Conservation (phyloP, 2,888 invertebrate genomes). For the Agrochola lota region DNA sequence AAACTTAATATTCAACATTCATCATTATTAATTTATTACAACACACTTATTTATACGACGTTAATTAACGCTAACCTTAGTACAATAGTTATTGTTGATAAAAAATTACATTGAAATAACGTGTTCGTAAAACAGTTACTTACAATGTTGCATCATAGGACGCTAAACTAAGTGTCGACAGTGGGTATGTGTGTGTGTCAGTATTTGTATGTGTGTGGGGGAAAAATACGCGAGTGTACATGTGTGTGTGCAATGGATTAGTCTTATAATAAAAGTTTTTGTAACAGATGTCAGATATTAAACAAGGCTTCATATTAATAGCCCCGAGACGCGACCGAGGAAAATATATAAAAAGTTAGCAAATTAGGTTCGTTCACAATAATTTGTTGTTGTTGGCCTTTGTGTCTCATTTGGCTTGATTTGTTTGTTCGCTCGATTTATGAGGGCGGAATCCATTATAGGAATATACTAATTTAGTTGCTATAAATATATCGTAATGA, state of each 20-base stretch:
- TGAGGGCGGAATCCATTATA: constrained; percentile 63
- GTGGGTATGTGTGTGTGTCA: constrained; percentile 26
- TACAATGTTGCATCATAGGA: constrained; percentile 77
- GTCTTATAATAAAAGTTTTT: constrained; percentile 91
- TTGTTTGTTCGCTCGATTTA: constrained; percentile 80
- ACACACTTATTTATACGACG: constrained; percentile 18
- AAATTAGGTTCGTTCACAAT: constrained; percentile 84
- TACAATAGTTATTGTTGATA: constrained; percentile 19
- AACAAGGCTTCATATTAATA: constrained; percentile 89
- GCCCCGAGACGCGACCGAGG: constrained; percentile 84
- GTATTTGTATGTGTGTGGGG: constrained; percentile 68
- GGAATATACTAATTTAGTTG: constrained; percentile 46
- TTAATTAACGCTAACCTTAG: constrained; percentile 49
- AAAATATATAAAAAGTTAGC: constrained; percentile 89
- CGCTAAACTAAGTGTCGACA: constrained; percentile 86
- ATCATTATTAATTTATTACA: constrained; percentile 42
- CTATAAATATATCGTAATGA: neutral
- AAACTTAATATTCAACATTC: constrained; percentile 39
- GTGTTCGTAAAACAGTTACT: constrained; percentile 69
- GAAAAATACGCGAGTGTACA: constrained; percentile 71
- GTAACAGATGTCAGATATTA: constrained; percentile 91
- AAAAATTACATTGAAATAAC: constrained; percentile 37
- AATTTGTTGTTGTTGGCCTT: constrained; percentile 81
- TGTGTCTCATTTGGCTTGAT: constrained; percentile 78
- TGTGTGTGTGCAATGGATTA: constrained; percentile 88